Evolutionary conservation across 2,888 invertebrate genomes (phyloP), one percentile per base, ranked within the genome.

Genomic region (Cheilosia vulpina): DNA sequence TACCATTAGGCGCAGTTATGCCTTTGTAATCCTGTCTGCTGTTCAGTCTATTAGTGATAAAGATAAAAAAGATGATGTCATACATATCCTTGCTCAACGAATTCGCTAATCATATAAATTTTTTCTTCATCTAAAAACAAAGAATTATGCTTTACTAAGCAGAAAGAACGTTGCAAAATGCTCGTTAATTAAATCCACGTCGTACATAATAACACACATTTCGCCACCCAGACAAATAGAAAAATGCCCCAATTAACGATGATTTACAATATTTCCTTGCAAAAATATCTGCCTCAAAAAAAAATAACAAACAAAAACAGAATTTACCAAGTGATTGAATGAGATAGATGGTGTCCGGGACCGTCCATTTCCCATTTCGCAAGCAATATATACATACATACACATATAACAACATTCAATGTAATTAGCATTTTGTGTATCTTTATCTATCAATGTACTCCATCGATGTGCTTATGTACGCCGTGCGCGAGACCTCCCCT

Each of bases 361-460:
- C 19, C 43, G 50, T 45, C 45, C 45, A 31, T 43, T 52, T 24
- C 27, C 13, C 21, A 13, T 52, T 24, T 24, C 5, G 1, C 21
- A 13, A 21, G 21, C 9, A 17, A 19, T 11, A 47, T 19, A 50
- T 21, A 21, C 1, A 5, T 0, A 2, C 9, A 19, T 9, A 27
- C 9, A 31, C 9, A 50, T 4, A 19, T 50, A 50, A 19, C 17
- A 34, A 38, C 38, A 38, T 38, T 13, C 11, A 38, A 34, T n/a
- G 50, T 73, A 73, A 73, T 73, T 73, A 73, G 43, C 60, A 50
- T 71, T 71, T 38, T 58, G 47, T 34, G 31, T 31, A 73, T 31
- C 47, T 7, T 17, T 55, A 43, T 53, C 17, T 27, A 55, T 55
- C 31, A 43, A 21, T 55, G n/a, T n/a, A n/a, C n/a, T 53, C 17